A percentile compares a stretch with the other conserved stretches of the same genome.
Evolutionary conservation across 2,888 invertebrate genomes (phyloP).

Genomic region (Plagiodera versicolora): DNA sequence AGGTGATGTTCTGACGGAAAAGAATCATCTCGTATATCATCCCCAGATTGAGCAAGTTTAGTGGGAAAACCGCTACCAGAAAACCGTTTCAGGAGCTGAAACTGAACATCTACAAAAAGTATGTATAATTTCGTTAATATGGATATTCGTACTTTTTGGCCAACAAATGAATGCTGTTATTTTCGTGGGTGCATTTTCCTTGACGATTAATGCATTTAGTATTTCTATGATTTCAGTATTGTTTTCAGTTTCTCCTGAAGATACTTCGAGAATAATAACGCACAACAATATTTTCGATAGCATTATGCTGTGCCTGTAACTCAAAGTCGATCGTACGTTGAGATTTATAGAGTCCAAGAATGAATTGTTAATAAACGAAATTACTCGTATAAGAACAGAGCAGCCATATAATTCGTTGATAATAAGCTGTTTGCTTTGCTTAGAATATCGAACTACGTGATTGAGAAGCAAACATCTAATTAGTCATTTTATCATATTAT

Average conservation of each 20-base stretch:
- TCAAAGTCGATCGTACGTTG: neutral
- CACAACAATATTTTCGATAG: neutral
- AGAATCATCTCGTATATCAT: neutral
- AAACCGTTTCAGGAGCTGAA: neutral
- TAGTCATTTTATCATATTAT: too few relatives aligned
- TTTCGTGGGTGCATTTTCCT: neutral
- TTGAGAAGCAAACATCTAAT: neutral
- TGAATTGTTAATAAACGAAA: neutral
- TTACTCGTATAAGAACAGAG: neutral
- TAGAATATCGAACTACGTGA: neutral
- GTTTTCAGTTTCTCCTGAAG: neutral
- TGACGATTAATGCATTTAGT: neutral
- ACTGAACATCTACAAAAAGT: neutral
- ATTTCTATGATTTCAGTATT: neutral
- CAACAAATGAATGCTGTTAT: neutral
- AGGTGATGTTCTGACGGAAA: neutral
- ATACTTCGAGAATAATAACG: neutral
- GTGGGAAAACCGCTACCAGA: neutral
- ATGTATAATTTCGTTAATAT: neutral
- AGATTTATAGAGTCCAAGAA: neutral
- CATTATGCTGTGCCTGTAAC: neutral
- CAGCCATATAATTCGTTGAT: neutral
- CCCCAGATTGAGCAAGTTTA: neutral
- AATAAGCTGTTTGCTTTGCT: neutral
- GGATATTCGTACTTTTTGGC: neutral